These are phyloP conservation scores for Peribatodes rhomboidaria DNA, from an alignment of 2,888 invertebrate species.

Conservation along the genomic window DNA sequence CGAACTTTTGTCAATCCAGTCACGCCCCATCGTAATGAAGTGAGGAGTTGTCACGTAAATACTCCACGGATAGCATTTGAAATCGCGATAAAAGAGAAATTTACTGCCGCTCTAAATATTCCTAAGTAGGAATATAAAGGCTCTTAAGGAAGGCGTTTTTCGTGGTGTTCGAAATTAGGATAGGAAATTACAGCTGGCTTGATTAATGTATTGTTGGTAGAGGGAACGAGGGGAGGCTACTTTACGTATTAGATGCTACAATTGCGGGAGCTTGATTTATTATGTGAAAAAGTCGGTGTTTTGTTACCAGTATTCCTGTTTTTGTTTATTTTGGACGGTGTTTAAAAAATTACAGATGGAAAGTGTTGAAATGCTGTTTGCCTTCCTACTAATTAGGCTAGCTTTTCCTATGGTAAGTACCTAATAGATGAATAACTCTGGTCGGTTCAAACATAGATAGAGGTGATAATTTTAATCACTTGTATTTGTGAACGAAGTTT, in stretches of 20 bases:
- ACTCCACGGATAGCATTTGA: constrained; percentile 71
- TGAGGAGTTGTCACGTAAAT: constrained; percentile 79
- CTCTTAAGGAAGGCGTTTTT: constrained; percentile 47
- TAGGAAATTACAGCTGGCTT: constrained; percentile 48
- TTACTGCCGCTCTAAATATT: constrained; percentile 71
- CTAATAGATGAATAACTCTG: no score
- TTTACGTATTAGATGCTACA: constrained; percentile 41
- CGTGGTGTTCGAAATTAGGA: constrained; percentile 50
- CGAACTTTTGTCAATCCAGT: constrained; percentile 72
- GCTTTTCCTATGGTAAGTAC: background rate
- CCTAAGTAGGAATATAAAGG: constrained; percentile 51
- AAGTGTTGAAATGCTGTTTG: constrained; percentile 1
- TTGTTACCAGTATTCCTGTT: constrained; percentile 18
- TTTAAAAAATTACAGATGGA: constrained; percentile 3
- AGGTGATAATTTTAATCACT: no score
- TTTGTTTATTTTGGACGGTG: constrained; percentile 12
- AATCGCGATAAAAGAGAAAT: constrained; percentile 79
- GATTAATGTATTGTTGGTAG: constrained; percentile 48
- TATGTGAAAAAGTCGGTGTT: constrained; percentile 35
- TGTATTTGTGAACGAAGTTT: no score
- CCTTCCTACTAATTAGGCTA: background rate
- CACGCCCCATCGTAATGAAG: constrained; percentile 77
- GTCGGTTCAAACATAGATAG: no score
- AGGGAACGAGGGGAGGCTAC: constrained; percentile 37
- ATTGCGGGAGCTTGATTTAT: constrained; percentile 35